Conservation (phyloP, 2,113 vertebrate species). For the Cephalophus harveyi region DNA sequence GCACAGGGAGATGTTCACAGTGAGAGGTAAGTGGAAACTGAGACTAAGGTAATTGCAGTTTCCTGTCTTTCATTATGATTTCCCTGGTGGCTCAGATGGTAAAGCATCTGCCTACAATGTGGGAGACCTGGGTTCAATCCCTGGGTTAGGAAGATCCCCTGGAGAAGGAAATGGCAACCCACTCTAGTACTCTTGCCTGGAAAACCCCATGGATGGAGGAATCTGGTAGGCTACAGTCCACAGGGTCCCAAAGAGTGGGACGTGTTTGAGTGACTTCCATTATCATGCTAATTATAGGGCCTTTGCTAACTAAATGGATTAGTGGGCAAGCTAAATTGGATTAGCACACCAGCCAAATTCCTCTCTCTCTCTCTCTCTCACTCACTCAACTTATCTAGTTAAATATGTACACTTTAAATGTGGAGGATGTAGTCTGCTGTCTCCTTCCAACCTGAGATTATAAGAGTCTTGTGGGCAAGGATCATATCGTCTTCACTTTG, state of each 20-base stretch:
- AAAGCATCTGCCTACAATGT: not conserved
- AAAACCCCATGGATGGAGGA: not conserved
- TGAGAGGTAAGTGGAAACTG: not conserved
- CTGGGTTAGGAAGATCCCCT: not conserved
- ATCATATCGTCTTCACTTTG: not conserved
- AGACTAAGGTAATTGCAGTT: not conserved
- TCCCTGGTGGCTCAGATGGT: not conserved
- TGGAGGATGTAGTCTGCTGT: not conserved
- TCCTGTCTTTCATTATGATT: not conserved
- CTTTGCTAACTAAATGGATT: not conserved
- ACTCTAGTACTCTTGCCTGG: not conserved
- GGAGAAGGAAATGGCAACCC: not conserved
- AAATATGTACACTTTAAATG: not conserved
- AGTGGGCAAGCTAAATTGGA: not conserved
- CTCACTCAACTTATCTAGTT: not conserved
- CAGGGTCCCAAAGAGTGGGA: not conserved
- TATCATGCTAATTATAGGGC: not conserved
- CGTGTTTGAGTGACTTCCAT: not conserved
- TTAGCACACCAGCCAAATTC: not conserved
- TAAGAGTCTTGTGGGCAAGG: not conserved
- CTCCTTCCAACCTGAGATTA: not conserved
- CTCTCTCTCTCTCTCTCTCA: not conserved
- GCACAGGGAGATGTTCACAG: not conserved
- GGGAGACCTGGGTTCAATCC: not conserved
- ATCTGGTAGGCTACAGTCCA: not conserved